Base-by-base conservation (phyloP, 2,113 vertebrate genomes). In the Cyanocitta stelleri region DNA sequence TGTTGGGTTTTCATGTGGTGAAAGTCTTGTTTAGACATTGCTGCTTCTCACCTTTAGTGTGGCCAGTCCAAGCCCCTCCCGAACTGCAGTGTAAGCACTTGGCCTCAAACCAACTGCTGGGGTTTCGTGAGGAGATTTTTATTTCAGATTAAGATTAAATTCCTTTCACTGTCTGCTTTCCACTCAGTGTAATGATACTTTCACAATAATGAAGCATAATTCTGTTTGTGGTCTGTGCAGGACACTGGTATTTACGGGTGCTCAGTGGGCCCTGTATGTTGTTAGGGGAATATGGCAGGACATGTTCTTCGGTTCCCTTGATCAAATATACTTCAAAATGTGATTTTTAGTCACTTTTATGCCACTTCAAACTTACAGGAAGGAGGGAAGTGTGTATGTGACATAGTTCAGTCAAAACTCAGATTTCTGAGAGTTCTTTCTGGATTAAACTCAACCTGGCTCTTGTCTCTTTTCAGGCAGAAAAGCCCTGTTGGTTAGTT, bases 141-240 rank as follows among this genome's bases (percentile, higher is more conserved):
- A 7, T 23, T 76, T 61, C 63, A 44, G 19, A 15, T 51, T 5
- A 3, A 11, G 22, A 2, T 39, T 43, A 16, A 75, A 22, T 30
- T 9, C 29, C 41, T 72, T 39, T 59, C 9, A 2, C 44, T 55
- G 6, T 16, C 56, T 56, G 22, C n/a, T 71, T 29, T 77, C 61
- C 33, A 17, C 52, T 49, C 29, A 16, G 0, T 11, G 20, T 39
- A 3, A 29, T 49, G 35, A 3, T 3, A 3, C 26, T 43, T 43
- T 1, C 4, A 1, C 43, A 35, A 2, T 30, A 23, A 19, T 3
- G 21, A 41, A 16, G 54, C 13, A 11, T 10, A 56, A 33, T 37
- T 54, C 3, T 41, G 5, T 6, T 33, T 10, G 8, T 32, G 23
- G 17, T 30, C 80, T 0, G 0, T 39, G 26, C 76, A 69, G 86